phyloP scores from a whole-genome alignment of 2,888 invertebrate genomes.

The Erebia ligea region DNA sequence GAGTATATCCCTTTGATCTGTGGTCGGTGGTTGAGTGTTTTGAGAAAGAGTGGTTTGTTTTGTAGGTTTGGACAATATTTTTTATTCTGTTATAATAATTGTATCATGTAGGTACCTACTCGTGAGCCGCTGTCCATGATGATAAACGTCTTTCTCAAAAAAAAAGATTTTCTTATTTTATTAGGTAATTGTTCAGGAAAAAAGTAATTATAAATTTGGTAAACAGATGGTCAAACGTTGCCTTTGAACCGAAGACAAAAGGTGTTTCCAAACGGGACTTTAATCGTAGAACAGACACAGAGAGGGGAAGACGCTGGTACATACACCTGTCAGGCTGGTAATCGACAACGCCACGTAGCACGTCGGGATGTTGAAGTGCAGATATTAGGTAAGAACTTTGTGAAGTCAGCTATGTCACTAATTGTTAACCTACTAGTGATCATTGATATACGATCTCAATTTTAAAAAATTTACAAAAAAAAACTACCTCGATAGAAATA shows the following conservation, averaged over 20 bases:
- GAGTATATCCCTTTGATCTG: conserved; percentile 46
- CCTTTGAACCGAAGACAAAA: conserved; percentile 94
- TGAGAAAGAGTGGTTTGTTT: conserved; percentile 2
- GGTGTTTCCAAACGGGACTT: conserved; percentile 93
- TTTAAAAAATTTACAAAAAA: background rate
- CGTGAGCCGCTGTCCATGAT: no score
- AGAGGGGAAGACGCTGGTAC: conserved; percentile 93
- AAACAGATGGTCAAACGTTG: conserved; percentile 90
- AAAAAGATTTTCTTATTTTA: background rate
- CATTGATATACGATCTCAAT: background rate
- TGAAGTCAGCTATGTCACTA: background rate
- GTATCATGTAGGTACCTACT: no score
- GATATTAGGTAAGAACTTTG: conserved; percentile 83
- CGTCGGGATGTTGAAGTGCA: conserved; percentile 89
- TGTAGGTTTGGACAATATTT: background rate
- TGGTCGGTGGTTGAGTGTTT: conserved; percentile 8
- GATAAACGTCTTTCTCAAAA: background rate
- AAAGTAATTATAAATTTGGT: background rate
- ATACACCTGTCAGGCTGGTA: conserved; percentile 95
- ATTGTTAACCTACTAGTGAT: background rate
- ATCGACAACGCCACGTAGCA: conserved; percentile 91
- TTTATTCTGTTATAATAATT: background rate
- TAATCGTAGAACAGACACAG: conserved; percentile 93
- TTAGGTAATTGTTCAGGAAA: background rate
- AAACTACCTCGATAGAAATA: background rate